These are phyloP conservation scores for Ormyrus thymus DNA, from an alignment of 2,888 invertebrate species.

Conservation along the genomic window DNA sequence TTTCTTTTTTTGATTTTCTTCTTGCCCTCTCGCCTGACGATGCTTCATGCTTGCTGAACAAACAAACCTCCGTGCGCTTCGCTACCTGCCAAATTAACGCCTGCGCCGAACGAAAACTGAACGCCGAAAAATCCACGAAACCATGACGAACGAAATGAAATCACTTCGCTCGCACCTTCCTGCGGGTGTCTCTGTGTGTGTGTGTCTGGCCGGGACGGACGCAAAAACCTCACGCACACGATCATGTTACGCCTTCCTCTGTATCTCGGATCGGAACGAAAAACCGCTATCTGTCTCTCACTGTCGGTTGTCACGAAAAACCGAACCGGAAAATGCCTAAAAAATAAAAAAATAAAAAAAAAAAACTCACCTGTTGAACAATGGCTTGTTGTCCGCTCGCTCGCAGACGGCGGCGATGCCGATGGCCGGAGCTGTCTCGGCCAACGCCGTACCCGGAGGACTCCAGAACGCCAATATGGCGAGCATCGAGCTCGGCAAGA, in stretches of 20 bases:
- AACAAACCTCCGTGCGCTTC: conserved; percentile 72
- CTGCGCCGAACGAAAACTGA: conserved; percentile 58
- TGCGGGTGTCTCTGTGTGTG: too few species aligned
- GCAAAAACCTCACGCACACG: conserved; percentile 42
- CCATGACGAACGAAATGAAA: conserved; percentile 58
- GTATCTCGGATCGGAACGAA: conserved; percentile 29
- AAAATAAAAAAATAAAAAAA: conserved; percentile 17
- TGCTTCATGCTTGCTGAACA: conserved; percentile 75
- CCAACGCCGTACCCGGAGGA: conserved; percentile 78
- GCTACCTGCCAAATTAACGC: conserved; percentile 75
- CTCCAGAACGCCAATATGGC: conserved; percentile 83
- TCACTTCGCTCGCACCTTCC: conserved; percentile 35
- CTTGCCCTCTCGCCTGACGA: conserved; percentile 75
- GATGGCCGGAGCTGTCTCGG: conserved; percentile 73
- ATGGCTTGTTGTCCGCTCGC: conserved; percentile 53
- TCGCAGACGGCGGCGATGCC: conserved; percentile 72
- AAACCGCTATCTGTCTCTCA: conserved; percentile 38
- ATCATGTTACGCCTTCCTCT: conserved; percentile 36
- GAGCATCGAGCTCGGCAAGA: conserved; percentile 93
- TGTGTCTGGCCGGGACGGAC: conserved; percentile 27
- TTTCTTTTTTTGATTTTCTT: conserved; percentile 75
- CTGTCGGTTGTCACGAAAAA: conserved; percentile 14
- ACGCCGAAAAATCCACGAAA: conserved; percentile 56
- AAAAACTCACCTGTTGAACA: conserved; percentile 32
- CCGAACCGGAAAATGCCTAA: not conserved